phyloP scores from a whole-genome alignment of 53 echinoderm and acorn worm species.

The Paracentrotus lividus region DNA sequence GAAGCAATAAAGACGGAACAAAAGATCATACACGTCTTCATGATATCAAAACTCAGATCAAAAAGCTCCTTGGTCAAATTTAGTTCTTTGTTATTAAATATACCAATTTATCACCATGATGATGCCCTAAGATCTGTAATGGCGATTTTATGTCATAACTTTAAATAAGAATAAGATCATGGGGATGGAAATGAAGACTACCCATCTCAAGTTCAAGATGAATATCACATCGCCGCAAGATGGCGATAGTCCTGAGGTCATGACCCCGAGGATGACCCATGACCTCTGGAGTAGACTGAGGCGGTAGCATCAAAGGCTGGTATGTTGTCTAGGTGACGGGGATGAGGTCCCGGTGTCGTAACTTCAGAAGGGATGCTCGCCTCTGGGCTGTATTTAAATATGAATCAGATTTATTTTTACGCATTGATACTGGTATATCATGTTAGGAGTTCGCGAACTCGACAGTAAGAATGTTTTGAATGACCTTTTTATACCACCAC shows the following conservation, averaged over 20 bases:
- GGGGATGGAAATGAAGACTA: conserved; percentile 16
- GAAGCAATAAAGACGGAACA: too few species aligned
- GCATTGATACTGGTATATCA: conserved; percentile 45
- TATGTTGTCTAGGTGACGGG: conserved; percentile 56
- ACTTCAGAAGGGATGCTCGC: conserved; percentile 36
- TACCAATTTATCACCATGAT: too few species aligned
- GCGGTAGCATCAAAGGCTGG: conserved; percentile 53
- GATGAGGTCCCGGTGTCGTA: conserved; percentile 26
- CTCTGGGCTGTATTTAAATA: conserved; percentile 41
- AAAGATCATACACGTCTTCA: too few species aligned
- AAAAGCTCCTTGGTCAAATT: too few species aligned
- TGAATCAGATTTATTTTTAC: conserved; percentile 68
- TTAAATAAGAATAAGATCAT: too few species aligned
- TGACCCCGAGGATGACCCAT: conserved; percentile 59
- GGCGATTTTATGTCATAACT: too few species aligned
- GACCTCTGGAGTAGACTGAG: conserved; percentile 39
- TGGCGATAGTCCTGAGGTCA: conserved; percentile 56
- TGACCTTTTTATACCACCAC: not conserved
- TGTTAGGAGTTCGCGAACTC: conserved; percentile 30
- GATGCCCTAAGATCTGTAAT: too few species aligned
- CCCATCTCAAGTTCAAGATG: conserved; percentile 14
- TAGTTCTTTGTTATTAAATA: too few species aligned
- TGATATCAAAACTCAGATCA: too few species aligned
- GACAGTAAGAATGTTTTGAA: conserved; percentile 1
- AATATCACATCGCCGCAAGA: conserved; percentile 63